Evolutionary conservation across 2,888 invertebrate genomes (phyloP).

Genomic region (Conchocele bisecta): DNA sequence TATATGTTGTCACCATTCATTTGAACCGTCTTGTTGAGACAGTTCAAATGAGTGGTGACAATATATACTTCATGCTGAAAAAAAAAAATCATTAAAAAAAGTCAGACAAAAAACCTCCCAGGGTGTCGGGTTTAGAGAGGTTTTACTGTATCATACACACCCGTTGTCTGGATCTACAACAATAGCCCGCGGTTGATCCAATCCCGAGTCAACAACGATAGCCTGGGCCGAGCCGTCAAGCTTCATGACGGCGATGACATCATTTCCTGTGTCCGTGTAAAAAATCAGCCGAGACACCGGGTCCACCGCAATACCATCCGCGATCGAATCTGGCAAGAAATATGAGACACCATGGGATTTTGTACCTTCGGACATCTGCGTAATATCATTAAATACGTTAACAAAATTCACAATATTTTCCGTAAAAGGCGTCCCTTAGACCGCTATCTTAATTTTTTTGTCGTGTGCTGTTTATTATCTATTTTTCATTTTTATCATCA

Average conservation of each 20-base stretch:
- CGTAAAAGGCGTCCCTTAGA: too few species aligned
- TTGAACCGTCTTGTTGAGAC: too few species aligned
- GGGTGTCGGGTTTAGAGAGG: background rate
- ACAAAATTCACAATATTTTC: too few species aligned
- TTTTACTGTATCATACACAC: constrained; percentile 46
- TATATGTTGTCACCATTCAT: too few species aligned
- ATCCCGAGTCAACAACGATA: constrained; percentile 59
- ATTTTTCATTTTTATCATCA: too few species aligned
- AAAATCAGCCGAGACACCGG: constrained; percentile 69
- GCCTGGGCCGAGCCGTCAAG: constrained; percentile 63
- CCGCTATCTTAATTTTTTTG: too few species aligned
- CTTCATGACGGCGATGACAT: constrained; percentile 68
- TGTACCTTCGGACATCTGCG: background rate
- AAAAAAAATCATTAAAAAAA: too few species aligned
- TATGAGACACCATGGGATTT: background rate
- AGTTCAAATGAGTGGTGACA: too few species aligned
- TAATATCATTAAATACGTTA: too few species aligned
- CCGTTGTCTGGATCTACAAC: constrained; percentile 66
- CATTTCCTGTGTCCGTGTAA: constrained; percentile 74
- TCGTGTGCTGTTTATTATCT: too few species aligned
- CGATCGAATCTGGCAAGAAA: constrained; percentile 55
- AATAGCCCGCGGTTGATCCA: constrained; percentile 74
- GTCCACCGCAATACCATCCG: constrained; percentile 76
- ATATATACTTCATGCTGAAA: too few species aligned
- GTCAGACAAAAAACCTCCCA: too few species aligned